phyloP scores from a whole-genome alignment of 37 sponge, comb jelly and placozoan genomes.

The Bolinopsis microptera region DNA sequence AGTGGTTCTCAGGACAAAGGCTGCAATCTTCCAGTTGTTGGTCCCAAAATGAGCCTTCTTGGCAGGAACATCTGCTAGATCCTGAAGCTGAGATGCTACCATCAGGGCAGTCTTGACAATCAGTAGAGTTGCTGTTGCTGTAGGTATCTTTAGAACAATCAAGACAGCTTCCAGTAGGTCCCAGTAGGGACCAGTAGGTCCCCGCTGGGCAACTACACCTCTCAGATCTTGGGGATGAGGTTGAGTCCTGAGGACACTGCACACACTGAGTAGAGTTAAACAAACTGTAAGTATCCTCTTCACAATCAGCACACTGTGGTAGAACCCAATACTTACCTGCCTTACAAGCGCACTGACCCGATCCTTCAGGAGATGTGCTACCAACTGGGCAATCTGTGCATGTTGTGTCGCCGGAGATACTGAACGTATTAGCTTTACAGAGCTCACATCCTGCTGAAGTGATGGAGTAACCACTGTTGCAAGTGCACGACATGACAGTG shows the following conservation, averaged over 20 bases:
- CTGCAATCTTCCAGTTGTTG: background rate
- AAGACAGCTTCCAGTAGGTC: background rate
- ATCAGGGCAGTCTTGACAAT: background rate
- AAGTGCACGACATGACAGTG: background rate
- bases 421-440: background rate
- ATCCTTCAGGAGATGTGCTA: background rate
- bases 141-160: background rate
- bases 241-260: background rate
- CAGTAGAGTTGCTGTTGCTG: background rate
- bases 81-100: background rate
- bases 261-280: background rate
- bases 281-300: background rate
- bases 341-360: background rate
- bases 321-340: background rate
- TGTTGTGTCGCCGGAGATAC: background rate
- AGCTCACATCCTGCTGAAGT: background rate
- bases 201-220: background rate
- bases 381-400: background rate
- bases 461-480: background rate
- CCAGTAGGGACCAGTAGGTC: background rate
- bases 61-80: background rate
- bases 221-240: background rate
- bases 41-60: background rate
- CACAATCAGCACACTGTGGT: background rate
- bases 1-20: background rate